phyloP scores from a whole-genome alignment of 2,888 invertebrate species.

The Ferdinandea cuprea region DNA sequence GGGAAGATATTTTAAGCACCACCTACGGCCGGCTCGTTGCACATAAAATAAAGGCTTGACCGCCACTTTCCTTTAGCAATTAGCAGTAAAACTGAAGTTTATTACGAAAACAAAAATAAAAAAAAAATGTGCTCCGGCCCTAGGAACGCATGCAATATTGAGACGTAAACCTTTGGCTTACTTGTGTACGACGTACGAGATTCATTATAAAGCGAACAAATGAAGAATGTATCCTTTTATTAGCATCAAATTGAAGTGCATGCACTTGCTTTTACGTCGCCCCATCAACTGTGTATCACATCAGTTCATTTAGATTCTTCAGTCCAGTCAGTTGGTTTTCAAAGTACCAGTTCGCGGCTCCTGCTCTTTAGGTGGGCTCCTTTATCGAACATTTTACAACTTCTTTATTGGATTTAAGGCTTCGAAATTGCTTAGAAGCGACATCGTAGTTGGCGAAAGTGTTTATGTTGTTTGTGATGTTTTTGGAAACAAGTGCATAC shows the following conservation, averaged over 20 bases:
- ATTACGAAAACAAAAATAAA: neutral
- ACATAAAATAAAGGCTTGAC: neutral
- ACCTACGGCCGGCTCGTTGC: no score
- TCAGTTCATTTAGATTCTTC: constrained; percentile 63
- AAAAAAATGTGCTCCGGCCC: no score
- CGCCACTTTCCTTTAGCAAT: constrained; percentile 17
- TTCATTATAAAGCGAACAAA: constrained; percentile 50
- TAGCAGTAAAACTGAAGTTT: constrained; percentile 31
- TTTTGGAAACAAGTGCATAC: no score
- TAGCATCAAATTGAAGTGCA: constrained; percentile 67
- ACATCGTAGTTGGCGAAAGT: neutral
- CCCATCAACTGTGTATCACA: constrained; percentile 59
- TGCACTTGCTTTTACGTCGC: constrained; percentile 55
- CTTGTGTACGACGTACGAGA: constrained; percentile 39
- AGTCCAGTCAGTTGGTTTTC: constrained; percentile 42
- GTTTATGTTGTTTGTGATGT: no score
- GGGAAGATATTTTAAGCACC: no score
- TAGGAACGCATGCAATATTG: neutral
- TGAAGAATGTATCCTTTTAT: constrained; percentile 57
- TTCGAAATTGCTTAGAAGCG: neutral
- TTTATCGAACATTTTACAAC: neutral
- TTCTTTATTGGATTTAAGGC: constrained; percentile 10
- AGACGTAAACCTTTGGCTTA: constrained; percentile 38
- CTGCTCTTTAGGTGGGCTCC: neutral
- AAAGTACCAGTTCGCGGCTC: neutral